These are phyloP conservation scores for Netelia melanura DNA, from an alignment of 2,888 invertebrate genomes.

Conservation along the genomic window DNA sequence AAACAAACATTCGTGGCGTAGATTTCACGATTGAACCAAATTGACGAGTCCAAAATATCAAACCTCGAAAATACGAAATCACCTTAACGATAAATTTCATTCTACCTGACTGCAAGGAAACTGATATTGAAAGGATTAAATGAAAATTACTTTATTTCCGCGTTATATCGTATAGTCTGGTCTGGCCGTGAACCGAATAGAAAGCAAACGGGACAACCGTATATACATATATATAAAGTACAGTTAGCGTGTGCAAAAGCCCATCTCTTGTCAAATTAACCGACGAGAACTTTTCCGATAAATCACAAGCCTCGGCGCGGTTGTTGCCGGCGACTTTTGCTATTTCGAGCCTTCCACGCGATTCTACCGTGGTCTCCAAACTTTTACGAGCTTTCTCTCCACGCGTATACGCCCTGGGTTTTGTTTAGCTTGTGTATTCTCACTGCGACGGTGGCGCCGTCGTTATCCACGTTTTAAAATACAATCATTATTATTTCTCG, in stretches of 20 bases:
- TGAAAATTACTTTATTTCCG: not conserved
- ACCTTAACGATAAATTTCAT: no score
- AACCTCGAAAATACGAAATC: no score
- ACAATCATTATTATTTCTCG: constrained; percentile 65
- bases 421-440: constrained; percentile 21
- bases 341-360: constrained; percentile 49
- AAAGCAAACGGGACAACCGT: not conserved
- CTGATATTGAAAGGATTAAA: not conserved
- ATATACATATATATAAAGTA: constrained; percentile 22
- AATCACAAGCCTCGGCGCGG: constrained; percentile 70
- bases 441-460: constrained; percentile 24
- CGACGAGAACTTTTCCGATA: constrained; percentile 73
- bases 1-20: no score
- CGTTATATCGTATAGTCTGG: constrained; percentile 10
- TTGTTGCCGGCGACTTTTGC: constrained; percentile 52
- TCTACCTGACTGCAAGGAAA: not conserved
- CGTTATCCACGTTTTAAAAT: constrained; percentile 47
- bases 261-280: constrained; percentile 76
- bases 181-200: not conserved
- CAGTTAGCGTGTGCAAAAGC: constrained; percentile 43
- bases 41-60: no score
- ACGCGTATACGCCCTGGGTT: not conserved
- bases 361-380: constrained; percentile 41
- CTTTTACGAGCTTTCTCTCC: constrained; percentile 59
- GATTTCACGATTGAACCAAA: no score